Evolutionary conservation across 2,113 vertebrate species (phyloP).

Genomic region (Bubo scandiacus): DNA sequence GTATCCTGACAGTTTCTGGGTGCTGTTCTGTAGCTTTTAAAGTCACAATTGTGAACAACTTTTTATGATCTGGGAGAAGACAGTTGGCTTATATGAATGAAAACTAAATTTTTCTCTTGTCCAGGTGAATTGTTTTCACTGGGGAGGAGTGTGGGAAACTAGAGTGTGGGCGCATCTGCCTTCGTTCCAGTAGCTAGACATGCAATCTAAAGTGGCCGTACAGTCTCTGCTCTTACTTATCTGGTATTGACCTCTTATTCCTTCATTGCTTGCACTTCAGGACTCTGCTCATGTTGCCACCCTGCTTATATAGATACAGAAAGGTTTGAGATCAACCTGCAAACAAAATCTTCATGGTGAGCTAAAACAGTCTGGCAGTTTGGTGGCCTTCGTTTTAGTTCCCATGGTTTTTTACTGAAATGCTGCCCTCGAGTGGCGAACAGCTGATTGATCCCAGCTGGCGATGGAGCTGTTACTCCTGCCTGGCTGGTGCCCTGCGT

Average conservation of each 20-base stretch:
- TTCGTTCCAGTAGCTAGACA: background rate
- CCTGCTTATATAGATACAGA: background rate
- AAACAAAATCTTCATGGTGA: background rate
- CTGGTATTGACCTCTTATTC: background rate
- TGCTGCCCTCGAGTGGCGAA: constrained; percentile 33
- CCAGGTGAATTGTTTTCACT: background rate
- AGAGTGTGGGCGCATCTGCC: accelerated
- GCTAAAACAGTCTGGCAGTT: background rate
- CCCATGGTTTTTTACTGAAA: background rate
- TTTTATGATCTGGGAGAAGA: background rate
- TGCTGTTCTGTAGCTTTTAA: background rate
- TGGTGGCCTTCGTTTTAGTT: background rate
- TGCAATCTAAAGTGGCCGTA: background rate
- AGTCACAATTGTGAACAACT: background rate
- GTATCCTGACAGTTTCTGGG: background rate
- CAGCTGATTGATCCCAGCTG: background rate
- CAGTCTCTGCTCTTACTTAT: background rate
- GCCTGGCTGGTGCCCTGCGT: background rate
- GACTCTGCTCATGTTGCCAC: background rate
- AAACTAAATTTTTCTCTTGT: background rate
- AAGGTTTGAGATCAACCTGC: background rate
- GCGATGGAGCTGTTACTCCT: background rate
- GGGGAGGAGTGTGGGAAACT: background rate
- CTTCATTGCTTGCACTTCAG: background rate
- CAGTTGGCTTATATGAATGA: background rate